Percentiles rank a stretch among this genome's conserved stretches.
Evolutionary conservation across 2,888 invertebrate genomes (phyloP).

Genomic region (Tanypteryx hageni): DNA sequence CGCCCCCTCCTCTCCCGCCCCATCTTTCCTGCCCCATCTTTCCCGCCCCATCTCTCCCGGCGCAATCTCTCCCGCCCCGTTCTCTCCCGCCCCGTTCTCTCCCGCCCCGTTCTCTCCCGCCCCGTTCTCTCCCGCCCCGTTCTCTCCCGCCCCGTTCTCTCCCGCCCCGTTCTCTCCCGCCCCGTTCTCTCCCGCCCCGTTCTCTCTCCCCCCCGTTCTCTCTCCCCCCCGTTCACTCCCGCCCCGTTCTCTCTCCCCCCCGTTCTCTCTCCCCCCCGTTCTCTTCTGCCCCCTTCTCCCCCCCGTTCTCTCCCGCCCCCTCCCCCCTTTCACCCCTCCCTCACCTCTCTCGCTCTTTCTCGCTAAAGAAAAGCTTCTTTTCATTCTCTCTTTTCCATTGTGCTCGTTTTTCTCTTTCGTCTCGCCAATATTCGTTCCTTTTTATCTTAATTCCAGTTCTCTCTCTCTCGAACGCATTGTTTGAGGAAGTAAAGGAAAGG

Average conservation of each 20-base stretch:
- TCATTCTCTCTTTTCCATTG: no score
- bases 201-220: background rate
- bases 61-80: no score
- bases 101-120: background rate
- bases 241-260: background rate
- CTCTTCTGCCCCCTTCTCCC: background rate
- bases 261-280: background rate
- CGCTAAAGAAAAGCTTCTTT: no score
- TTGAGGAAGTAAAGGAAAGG: background rate
- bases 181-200: background rate
- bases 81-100: background rate
- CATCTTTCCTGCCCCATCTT: background rate
- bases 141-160: background rate
- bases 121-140: background rate
- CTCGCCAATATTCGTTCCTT: no score
- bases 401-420: no score
- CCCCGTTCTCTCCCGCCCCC: background rate
- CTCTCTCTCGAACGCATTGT: background rate
- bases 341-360: background rate
- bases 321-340: background rate
- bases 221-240: background rate
- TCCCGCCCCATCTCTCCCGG: background rate
- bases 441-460: no score
- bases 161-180: background rate
- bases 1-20: background rate